phyloP scores from a whole-genome alignment of 2,797 vertebrate genomes.

The Sebastes hubbsi region DNA sequence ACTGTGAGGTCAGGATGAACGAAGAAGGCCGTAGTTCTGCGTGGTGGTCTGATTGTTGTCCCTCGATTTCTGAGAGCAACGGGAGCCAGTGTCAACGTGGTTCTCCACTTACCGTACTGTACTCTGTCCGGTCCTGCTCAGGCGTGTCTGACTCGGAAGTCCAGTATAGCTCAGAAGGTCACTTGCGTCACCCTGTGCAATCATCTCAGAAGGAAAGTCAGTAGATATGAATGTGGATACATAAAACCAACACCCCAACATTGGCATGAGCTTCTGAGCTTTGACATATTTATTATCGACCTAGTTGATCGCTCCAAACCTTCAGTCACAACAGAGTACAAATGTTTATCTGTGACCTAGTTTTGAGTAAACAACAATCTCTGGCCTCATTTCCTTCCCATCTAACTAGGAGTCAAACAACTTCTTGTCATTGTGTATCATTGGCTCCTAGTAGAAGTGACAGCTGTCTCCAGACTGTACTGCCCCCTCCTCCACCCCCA shows the following conservation, averaged over 20 bases:
- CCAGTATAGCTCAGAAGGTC: conserved; percentile 21
- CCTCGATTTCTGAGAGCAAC: conserved; percentile 28
- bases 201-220: conserved; percentile 32
- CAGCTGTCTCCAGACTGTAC: conserved; percentile 69
- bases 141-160: conserved; percentile 21
- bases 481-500: background rate
- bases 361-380: conserved; percentile 46
- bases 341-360: conserved; percentile 35
- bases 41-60: conserved; percentile 26
- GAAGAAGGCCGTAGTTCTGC: conserved; percentile 34
- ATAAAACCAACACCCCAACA: conserved; percentile 12
- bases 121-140: conserved; percentile 3
- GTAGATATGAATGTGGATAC: conserved; percentile 26
- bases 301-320: background rate
- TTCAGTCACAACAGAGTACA: background rate
- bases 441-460: conserved; percentile 61
- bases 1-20: conserved; percentile 57
- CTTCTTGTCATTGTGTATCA: conserved; percentile 54
- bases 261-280: background rate
- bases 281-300: background rate
- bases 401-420: conserved; percentile 39
- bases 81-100: conserved; percentile 29
- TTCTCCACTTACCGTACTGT: conserved; percentile 9
- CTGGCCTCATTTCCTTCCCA: conserved; percentile 35
- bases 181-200: conserved; percentile 46